Conservation (phyloP, 2,888 invertebrate species). For the Phaonia tiefii region DNA sequence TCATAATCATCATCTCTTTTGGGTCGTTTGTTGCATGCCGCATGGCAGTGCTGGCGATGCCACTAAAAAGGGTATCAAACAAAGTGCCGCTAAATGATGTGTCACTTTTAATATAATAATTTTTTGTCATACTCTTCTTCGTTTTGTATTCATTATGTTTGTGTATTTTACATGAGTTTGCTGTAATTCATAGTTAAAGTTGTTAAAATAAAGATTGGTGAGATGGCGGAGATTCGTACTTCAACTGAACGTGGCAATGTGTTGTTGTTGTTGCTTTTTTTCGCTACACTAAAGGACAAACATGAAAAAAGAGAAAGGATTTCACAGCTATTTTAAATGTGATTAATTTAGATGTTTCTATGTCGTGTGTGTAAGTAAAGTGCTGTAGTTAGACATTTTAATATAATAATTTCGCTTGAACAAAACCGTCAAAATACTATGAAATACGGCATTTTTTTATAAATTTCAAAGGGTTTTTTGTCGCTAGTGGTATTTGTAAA, state of each 20-base stretch:
- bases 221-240: conserved; percentile 51
- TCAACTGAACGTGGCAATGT: not conserved
- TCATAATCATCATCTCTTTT: no score
- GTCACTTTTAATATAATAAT: conserved; percentile 67
- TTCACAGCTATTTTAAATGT: not conserved
- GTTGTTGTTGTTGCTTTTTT: not conserved
- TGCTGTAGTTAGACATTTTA: no score
- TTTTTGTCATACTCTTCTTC: conserved; percentile 22
- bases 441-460: no score
- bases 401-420: no score
- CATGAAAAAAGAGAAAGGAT: conserved; percentile 1
- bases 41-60: conserved; percentile 15
- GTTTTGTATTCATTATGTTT: not conserved
- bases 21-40: conserved; percentile 37
- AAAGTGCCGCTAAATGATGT: conserved; percentile 65
- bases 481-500: no score
- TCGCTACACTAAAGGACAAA: not conserved
- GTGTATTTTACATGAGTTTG: conserved; percentile 43
- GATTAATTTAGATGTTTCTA: no score
- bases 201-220: conserved; percentile 53
- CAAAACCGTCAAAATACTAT: no score
- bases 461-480: no score
- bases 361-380: no score
- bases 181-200: conserved; percentile 55
- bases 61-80: conserved; percentile 60